These are phyloP conservation scores for Catamblyrhynchus diadema DNA, from an alignment of 2,797 vertebrate genomes.

Conservation along the genomic window DNA sequence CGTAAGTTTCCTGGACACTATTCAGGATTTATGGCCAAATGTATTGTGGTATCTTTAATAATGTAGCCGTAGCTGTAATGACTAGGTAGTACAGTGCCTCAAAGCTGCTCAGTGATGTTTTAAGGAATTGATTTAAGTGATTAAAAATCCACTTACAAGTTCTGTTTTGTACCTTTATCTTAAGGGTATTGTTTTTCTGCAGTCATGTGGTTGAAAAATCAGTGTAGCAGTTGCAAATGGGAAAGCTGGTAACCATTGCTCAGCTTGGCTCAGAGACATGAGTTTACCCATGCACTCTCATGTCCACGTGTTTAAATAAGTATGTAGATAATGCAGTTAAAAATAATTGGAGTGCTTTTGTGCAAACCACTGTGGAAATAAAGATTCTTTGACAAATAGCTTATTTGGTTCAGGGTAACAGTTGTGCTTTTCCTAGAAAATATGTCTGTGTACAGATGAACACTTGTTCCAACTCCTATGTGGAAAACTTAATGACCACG, in stretches of 20 bases:
- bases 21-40: background rate
- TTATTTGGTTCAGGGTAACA: background rate
- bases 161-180: background rate
- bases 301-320: background rate
- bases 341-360: background rate
- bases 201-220: background rate
- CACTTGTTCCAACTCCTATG: background rate
- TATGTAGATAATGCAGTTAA: background rate
- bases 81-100: background rate
- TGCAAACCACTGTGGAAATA: background rate
- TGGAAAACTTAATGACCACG: background rate
- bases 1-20: background rate
- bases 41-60: background rate
- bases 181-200: background rate
- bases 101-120: background rate
- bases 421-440: background rate
- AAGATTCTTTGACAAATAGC: background rate
- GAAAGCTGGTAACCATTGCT: background rate
- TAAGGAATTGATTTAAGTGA: background rate
- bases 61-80: background rate
- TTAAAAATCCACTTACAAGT: background rate
- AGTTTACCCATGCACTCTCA: background rate
- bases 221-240: background rate
- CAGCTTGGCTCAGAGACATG: background rate
- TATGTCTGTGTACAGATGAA: background rate